These are phyloP conservation scores for Uria lomvia DNA, from an alignment of 2,113 vertebrate species.

Conservation along the genomic window DNA sequence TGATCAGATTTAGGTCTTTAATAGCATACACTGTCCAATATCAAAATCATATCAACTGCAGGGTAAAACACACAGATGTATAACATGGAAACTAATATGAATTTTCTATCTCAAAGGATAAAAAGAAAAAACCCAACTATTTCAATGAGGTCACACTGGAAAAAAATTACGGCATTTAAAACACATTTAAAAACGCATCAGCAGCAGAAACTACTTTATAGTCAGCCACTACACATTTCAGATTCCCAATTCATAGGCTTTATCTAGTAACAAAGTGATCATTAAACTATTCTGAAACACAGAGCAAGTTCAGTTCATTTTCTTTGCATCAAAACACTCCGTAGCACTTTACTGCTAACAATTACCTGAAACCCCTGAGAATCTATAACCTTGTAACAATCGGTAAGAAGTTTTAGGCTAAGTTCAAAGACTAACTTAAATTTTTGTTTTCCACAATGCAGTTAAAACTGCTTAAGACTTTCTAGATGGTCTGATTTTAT, in stretches of 20 bases:
- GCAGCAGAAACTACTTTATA: conserved; percentile 67
- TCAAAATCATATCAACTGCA: conserved; percentile 28
- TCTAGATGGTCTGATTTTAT: conserved; percentile 23
- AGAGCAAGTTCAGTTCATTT: conserved; percentile 54
- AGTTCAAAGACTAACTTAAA: conserved; percentile 18
- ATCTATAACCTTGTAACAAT: conserved; percentile 49
- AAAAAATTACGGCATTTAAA: conserved; percentile 54
- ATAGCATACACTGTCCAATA: conserved; percentile 23
- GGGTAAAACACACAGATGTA: conserved; percentile 47
- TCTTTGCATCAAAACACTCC: neutral
- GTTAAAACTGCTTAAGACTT: conserved; percentile 20
- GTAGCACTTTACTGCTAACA: conserved; percentile 38
- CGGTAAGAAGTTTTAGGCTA: conserved; percentile 36
- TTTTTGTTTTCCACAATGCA: neutral
- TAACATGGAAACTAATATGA: conserved; percentile 20
- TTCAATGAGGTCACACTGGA: conserved; percentile 64
- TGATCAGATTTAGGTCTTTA: conserved; percentile 58
- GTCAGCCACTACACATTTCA: conserved; percentile 54
- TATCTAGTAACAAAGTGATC: conserved; percentile 61
- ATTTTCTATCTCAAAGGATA: conserved; percentile 47
- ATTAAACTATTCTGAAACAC: conserved; percentile 68
- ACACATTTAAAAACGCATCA: conserved; percentile 58
- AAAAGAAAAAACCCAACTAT: conserved; percentile 29
- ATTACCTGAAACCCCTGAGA: conserved; percentile 70
- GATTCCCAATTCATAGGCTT: conserved; percentile 51